Base-by-base conservation (phyloP, 2,888 invertebrate genomes). In the Drosophila recens region DNA sequence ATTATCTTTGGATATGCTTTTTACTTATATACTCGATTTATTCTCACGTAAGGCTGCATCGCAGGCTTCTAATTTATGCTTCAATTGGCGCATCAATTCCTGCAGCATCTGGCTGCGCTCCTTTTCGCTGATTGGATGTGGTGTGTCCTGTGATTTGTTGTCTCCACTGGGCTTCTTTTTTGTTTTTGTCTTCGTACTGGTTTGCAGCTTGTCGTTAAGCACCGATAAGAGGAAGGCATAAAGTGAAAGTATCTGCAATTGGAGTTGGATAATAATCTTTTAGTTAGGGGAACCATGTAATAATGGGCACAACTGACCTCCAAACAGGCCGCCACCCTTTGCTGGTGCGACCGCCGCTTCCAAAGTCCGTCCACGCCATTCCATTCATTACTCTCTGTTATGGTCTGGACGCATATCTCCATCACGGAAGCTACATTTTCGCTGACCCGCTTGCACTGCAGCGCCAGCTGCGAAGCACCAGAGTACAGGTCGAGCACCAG, bases 311-410 rank as follows among this genome's bases (percentile, higher is more conserved):
- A 20, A 36, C 92, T 83, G 59, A 95, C 96, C 94, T 96, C 96
- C 69, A 95, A 92, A 82, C 94, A 94, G 85, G 95, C 94, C 17
- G 95, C 94, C 38, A 95, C 92, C 36, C 92, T 92, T 83, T 94
- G 95, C 75, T 95, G 93, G 4, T 93, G 91, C 34, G 93, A 93
- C 13, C 94, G 91, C 62, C 94, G 90, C 23, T 85, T 80, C 94
- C 94, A 94, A 11, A 92, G 86, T 8, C 91, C 91, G 81, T 93
- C 93, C 56, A 92, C 89, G 13, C 91, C 90, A 62, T 83, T 83
- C 13, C 67, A 67, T 56, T 93, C 93, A 73, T 93, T 92, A 71
- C 93, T 92, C 23, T 92, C 90, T 13, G 91, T 88, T 15, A 93
- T 92, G 2, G 90, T 89, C 53, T 93, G 90, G 11, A 87, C 78